Base-by-base conservation (phyloP, 2,113 vertebrate species). In the Coptodon bakossiorum region DNA sequence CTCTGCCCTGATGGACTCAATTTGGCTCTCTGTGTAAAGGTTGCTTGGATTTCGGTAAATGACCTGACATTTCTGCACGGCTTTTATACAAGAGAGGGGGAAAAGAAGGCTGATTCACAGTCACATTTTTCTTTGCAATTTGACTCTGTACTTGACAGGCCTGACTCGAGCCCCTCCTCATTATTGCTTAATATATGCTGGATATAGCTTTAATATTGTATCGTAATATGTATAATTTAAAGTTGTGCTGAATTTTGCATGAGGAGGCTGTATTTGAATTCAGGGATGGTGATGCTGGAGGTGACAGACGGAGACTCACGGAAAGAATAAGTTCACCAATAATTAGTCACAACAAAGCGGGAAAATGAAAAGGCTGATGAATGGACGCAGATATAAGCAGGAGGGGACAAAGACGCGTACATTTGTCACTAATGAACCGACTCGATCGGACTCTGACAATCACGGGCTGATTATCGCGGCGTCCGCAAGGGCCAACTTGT, bases 171-270 rank as follows among this genome's bases (percentile, higher is more conserved):
- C 54, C n/a, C 52, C 68, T 73, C 31, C 79, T 89, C 87, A 56
- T 91, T 85, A 82, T 3, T 73, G 63, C 79, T 85, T 81, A 83
- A 85, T 80, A 56, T 61, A 85, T 68, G 31, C 88, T 3, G 68
- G 52, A 50, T 78, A 68, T 40, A 54, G 59, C 87, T 56, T 88
- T 79, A 94, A 93, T 92, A 91, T 87, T 89, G 81, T 63, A 88
- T 88, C 6, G 3, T 83, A 31, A 38, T 76, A 86, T 92, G 52
- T 81, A 86, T 90, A 88, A 92, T 90, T 92, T 73, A 90, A 8
- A 38, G 17, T 54, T n/a, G 12, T 29, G 5, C 38, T 92, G 79
- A 86, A 92, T 93, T 71, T 84, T 93, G 63, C 57, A 90, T 92
- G 90, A 89, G 54, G 63, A 9, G 31, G 16, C 61, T 86, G 63